These are phyloP conservation scores for Pachyseris speciosa DNA, from an alignment of 64 coral and sea anemone species.

Conservation along the genomic window DNA sequence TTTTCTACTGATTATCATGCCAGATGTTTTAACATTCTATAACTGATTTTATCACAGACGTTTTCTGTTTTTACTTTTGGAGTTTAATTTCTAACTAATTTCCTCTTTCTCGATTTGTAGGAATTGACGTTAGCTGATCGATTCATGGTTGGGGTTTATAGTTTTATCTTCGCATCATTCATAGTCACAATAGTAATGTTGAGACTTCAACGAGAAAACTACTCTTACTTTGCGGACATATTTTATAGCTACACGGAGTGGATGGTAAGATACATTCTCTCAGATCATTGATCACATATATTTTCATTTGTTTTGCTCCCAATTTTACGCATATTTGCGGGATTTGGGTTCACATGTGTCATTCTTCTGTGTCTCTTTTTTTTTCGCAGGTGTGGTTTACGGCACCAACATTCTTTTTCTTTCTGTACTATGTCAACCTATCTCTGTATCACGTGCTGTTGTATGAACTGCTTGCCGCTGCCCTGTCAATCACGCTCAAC, in stretches of 20 bases:
- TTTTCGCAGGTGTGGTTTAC: constrained; percentile 88
- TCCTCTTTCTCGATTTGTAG: constrained; percentile 33
- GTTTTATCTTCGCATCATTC: constrained; percentile 97
- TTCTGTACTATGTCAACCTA: constrained; percentile 88
- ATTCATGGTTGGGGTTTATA: constrained; percentile 99
- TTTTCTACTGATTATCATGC: too few relatives aligned
- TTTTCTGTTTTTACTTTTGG: not conserved
- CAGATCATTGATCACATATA: not conserved
- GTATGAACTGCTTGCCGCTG: constrained; percentile 69
- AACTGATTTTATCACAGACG: too few relatives aligned
- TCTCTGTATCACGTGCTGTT: constrained; percentile 81
- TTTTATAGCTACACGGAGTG: constrained; percentile 98
- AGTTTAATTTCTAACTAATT: not conserved
- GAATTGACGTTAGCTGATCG: constrained; percentile 94
- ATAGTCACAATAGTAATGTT: constrained; percentile 98
- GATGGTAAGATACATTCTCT: constrained; percentile 69
- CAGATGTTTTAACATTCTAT: too few relatives aligned
- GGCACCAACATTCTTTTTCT: constrained; percentile 87
- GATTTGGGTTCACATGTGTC: too few relatives aligned
- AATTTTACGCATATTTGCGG: too few relatives aligned
- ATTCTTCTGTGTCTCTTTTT: constrained; percentile 1
- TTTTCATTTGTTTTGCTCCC: too few relatives aligned
- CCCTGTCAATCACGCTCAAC: constrained; percentile 70
- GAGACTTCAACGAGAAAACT: constrained; percentile 90
- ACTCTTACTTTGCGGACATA: constrained; percentile 79